Base-by-base conservation (phyloP, 2,797 vertebrate species). In the Melanotaenia trifasciata region DNA sequence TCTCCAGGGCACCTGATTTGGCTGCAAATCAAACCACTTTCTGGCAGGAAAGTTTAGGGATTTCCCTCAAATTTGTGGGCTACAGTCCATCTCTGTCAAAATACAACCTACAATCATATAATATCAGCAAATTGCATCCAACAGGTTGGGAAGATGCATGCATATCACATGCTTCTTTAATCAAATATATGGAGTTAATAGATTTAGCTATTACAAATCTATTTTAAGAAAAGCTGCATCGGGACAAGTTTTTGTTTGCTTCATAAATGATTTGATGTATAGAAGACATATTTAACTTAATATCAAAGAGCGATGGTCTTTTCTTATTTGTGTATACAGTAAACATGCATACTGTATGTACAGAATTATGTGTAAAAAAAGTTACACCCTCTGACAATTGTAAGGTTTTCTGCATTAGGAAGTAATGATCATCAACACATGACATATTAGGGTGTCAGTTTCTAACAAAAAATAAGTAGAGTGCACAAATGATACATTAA, bases 1-100 rank as follows among this genome's bases (percentile, higher is more conserved):
- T 76, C 69, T 81, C 69, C 67, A 57, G 64, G 47, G 65, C 69
- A 79, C 80, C 84, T 83, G 78, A 86, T 84, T 78, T 80, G 78
- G 85, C 82, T 62, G 33, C 57, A 84, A 87, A 88, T 84, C 75
- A 88, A 90, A 70, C 38, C 18, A 0, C 45, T 54, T 67, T 78
- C 63, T 84, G 84, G 78, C 82, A 79, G 50, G n/a, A 63, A 38
- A 35, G 28, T 69, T n/a, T 18, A 68, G 53, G 81, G 84, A 76
- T 87, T 85, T 9, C 67, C 89, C 80, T 24, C 0, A 8, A 73
- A 74, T 67, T 64, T 76, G 61, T 66, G 63, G 61, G 45, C 79
- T 60, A 1, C 45, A 28, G 54, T 73, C 73, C 47, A 73, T 73
- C 65, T 47, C 63, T 68, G 62, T 79, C 56, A 84, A 77, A 87